Evolutionary conservation across 2,888 invertebrate species (phyloP), one percentile per base, ranked within the genome.

Genomic region (Eupeodes luniger): DNA sequence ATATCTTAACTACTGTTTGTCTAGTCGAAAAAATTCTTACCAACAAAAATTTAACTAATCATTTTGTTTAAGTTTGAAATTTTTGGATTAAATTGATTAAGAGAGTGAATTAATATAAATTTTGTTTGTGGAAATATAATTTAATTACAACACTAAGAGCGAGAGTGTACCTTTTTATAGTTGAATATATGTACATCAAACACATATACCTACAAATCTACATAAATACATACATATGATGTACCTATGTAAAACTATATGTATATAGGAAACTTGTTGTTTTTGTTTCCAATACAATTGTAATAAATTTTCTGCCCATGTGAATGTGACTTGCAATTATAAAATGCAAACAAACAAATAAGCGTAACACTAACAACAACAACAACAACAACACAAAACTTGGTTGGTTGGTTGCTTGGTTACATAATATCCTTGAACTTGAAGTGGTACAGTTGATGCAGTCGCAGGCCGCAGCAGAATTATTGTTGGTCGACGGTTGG

Each of bases 371-470:
- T 40, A 67, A 51, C 19, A 51, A 69, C n/a, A 70, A 51, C 14
- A 64, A 47, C 6, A 62, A 14, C 14, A 70, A 53, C 34, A 67
- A 67, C 51, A 64, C 40, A 47, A 47, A 14, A 86, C 69, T 81
- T 77, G 69, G 69, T 81, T 55, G 77, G 72, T 84, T 80, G 78
- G 84, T 88, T 85, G 88, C 85, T 59, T 88, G 78, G 85, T 92
- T 92, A 91, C 93, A 93, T 93, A 93, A 93, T 91, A 93, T 92
- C 93, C 93, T 93, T 93, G 93, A 93, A 93, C 93, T 93, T 93
- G 93, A 93, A 92, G 91, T 91, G 88, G 88, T 88, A 88, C 88
- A 88, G 88, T 88, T 88, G 88, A 85, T 88, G 81, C 85, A 88
- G 85, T 85, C 81, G 74, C 81, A 80, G 5, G 81, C 81, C 74